A percentile compares a stretch with the other conserved stretches of the same genome.
Evolutionary conservation across 2,113 vertebrate species (phyloP).

Genomic region (Rutilus rutilus): DNA sequence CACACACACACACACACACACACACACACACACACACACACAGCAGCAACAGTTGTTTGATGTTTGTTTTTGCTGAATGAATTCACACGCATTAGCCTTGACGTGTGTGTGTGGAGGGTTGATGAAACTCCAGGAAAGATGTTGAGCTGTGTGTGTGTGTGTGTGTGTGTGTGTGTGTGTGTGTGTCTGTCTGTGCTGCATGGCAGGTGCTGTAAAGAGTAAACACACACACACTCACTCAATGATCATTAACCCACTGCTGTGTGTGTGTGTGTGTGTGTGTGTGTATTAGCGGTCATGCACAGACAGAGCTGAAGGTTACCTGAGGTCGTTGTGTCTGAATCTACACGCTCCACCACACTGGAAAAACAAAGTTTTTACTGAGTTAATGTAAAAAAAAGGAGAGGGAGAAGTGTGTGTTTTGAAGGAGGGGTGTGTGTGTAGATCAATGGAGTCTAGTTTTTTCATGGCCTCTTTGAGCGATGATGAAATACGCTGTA

Average conservation of each 20-base stretch:
- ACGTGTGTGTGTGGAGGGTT: conserved; percentile 39
- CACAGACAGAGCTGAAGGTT: not conserved
- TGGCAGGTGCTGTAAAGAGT: not conserved
- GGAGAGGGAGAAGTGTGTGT: conserved; percentile 19
- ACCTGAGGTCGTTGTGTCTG: conserved; percentile 14
- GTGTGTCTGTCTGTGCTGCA: not conserved
- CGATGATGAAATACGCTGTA: conserved; percentile 82
- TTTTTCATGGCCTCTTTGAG: conserved; percentile 68
- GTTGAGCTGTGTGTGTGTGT: conserved; percentile 39
- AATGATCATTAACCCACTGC: conserved; percentile 44
- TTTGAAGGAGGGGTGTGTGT: conserved; percentile 1
- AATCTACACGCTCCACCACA: not conserved
- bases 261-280: conserved; percentile 19
- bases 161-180: conserved; percentile 30
- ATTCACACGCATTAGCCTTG: conserved; percentile 29
- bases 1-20: not conserved
- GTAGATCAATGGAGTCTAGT: conserved; percentile 73
- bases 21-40: not conserved
- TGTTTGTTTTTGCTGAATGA: conserved; percentile 28
- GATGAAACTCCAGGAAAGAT: conserved; percentile 45
- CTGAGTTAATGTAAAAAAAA: conserved; percentile 16
- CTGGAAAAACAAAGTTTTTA: not conserved
- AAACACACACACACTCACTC: conserved; percentile 37
- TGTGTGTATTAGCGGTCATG: not conserved
- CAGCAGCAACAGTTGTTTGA: conserved; percentile 43